Conservation (phyloP, 2,888 invertebrate genomes). For the Machimus atricapillus region DNA sequence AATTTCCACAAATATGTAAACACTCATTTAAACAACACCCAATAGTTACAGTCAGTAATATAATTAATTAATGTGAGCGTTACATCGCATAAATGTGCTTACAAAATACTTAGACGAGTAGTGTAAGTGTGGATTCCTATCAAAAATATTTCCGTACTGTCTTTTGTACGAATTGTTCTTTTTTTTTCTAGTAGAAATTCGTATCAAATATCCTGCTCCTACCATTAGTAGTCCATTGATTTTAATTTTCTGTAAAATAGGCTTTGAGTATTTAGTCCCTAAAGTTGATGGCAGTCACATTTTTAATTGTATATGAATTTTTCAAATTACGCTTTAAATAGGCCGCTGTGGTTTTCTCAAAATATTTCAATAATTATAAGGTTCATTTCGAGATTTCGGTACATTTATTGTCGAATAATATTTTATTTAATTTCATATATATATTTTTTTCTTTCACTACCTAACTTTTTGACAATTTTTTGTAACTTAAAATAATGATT, state of each 20-base stretch:
- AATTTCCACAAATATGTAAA: neutral
- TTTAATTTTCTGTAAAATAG: constrained; percentile 2
- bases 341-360: neutral
- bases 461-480: neutral
- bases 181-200: constrained; percentile 2
- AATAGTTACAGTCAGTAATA: neutral
- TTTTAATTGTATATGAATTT: neutral
- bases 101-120: neutral
- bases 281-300: constrained; percentile 6
- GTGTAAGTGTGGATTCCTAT: neutral
- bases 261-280: constrained; percentile 1
- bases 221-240: neutral
- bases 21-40: neutral
- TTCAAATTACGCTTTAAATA: neutral
- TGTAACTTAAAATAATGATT: too few species aligned
- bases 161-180: neutral
- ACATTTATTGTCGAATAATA: neutral
- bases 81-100: neutral
- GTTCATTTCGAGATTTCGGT: neutral
- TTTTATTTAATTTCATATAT: neutral
- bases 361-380: neutral
- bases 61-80: neutral
- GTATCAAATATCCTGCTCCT: neutral
- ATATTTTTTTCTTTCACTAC: neutral
- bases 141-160: constrained; percentile 6